Evolutionary conservation across 1,140 invertebrate genomes (phyloP), one percentile per base, ranked within the genome.

Genomic region (Drosophila teissieri): DNA sequence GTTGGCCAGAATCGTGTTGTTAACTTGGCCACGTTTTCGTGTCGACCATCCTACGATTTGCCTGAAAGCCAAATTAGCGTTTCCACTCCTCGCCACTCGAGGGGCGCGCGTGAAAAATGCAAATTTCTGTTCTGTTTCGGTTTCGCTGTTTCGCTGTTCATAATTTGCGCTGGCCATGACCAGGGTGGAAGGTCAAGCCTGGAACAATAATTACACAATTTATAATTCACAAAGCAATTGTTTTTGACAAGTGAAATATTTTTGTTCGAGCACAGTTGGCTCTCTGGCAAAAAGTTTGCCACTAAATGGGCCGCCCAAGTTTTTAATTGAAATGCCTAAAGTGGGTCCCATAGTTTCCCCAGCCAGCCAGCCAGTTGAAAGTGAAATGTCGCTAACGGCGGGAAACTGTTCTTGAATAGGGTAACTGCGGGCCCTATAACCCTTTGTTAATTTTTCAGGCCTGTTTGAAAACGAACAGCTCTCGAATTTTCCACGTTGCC

Each of bases 171-270:
- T 44, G 78, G 65, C 65, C 78, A 62, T 67, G 73, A 56, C 58
- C 68, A 56, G 45, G 6, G n/a, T 8, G 34, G 65, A 86, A 86
- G 82, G 82, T 86, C 82, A 86, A 72, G 76, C 68, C 55, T 40
- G 69, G 68, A 72, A 70, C 65, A 70, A 73, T 82, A 86, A 82
- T 86, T 86, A 76, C 73, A 79, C 78, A 88, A 86, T 86, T 86
- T 78, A 74, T 80, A 73, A 81, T 81, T 78, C 70, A 67, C 62
- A 88, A 73, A 81, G 86, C 83, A 86, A 86, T 86, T 86, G 82
- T 82, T 82, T 86, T 57, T 82, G 82, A 86, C 82, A 86, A 86
- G 61, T 64, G 64, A 63, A 78, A 86, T 80, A 84, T 78, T 67
- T 36, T 31, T 64, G 55, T 64, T 64, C 22, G 53, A 80, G 60